These are phyloP conservation scores for Xyrauchen texanus DNA, from an alignment of 2,113 vertebrate species.

Conservation along the genomic window DNA sequence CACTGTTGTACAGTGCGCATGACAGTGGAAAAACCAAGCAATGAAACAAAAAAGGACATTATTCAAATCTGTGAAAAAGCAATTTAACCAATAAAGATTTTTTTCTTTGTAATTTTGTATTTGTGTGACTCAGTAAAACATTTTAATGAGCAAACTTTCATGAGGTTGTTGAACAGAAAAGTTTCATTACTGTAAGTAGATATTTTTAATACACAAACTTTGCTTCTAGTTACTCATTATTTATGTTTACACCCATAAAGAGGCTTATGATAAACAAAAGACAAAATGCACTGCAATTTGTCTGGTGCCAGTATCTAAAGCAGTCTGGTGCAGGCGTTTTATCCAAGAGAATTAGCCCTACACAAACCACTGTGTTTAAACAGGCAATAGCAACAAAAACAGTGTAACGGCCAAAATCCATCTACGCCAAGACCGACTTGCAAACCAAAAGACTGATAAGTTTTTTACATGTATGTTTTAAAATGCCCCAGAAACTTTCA, in stretches of 20 bases:
- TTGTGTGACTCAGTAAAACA: conserved; percentile 2
- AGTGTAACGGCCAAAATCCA: conserved; percentile 41
- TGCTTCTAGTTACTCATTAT: conserved; percentile 6
- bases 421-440: conserved; percentile 42
- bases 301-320: conserved; percentile 49
- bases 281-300: conserved; percentile 46
- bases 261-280: conserved; percentile 32
- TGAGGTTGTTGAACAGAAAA: too few relatives aligned
- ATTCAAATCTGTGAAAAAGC: conserved; percentile 83
- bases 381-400: conserved; percentile 41
- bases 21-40: conserved; percentile 78
- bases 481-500: conserved; percentile 58
- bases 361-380: conserved; percentile 52
- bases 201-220: background rate
- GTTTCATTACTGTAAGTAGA: too few relatives aligned
- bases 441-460: conserved; percentile 44
- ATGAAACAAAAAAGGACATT: conserved; percentile 69
- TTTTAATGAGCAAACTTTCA: background rate
- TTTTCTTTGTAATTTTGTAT: conserved; percentile 71
- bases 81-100: conserved; percentile 98
- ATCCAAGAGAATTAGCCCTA: conserved; percentile 51
- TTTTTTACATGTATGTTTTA: conserved; percentile 55
- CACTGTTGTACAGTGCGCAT: conserved; percentile 84
- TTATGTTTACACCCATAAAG: conserved; percentile 37
- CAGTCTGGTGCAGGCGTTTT: conserved; percentile 40